Evolutionary conservation across 2,113 vertebrate species (phyloP).

Genomic region (Nanger granti): DNA sequence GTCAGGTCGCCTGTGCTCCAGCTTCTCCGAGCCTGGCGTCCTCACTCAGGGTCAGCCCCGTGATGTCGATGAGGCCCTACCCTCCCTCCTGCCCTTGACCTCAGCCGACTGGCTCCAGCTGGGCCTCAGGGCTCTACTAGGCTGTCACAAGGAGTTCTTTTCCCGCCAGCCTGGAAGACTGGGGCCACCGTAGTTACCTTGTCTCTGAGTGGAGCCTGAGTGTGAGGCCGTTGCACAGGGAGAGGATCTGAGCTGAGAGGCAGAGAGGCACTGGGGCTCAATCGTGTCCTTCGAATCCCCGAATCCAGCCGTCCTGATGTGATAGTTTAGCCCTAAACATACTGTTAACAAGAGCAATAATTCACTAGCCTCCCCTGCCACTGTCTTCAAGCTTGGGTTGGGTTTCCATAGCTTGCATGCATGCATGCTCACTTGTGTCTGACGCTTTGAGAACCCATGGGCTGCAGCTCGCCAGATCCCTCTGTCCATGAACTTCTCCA

Average conservation of each 20-base stretch:
- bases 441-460: neutral
- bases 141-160: neutral
- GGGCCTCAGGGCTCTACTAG: neutral
- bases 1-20: neutral
- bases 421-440: neutral
- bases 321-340: neutral
- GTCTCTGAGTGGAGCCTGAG: neutral
- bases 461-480: neutral
- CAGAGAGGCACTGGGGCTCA: neutral
- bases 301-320: neutral
- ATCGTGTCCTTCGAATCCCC: neutral
- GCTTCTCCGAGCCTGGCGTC: neutral
- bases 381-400: neutral
- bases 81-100: neutral
- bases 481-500: neutral
- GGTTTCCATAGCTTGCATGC: neutral
- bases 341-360: neutral
- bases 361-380: neutral
- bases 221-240: neutral
- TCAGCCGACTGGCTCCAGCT: neutral
- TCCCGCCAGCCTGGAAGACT: neutral
- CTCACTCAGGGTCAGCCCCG: neutral
- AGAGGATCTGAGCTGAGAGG: neutral
- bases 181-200: neutral
- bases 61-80: neutral